phyloP scores from a whole-genome alignment of 2,797 vertebrate species.

The Thaleichthys pacificus region DNA sequence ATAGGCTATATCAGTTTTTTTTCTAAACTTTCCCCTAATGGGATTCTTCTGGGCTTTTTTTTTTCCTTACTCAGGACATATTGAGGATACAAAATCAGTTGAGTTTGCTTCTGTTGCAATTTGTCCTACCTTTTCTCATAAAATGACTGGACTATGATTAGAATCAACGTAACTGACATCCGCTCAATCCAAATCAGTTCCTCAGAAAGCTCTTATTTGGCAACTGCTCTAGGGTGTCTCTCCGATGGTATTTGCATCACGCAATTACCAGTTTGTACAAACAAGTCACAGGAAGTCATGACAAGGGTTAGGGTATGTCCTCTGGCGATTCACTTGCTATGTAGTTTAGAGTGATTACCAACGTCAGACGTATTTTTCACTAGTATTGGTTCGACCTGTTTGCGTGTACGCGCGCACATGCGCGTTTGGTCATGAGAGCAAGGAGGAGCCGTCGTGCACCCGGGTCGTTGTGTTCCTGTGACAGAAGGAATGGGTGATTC shows the following conservation, averaged over 20 bases:
- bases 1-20: no score
- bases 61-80: no score
- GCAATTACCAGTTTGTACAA: conserved; percentile 24
- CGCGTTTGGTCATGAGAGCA: conserved; percentile 14
- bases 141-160: no score
- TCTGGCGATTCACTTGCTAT: conserved; percentile 32
- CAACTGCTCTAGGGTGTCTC: not conserved
- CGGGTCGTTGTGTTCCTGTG: not conserved
- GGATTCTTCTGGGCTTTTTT: no score
- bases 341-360: conserved; percentile 35
- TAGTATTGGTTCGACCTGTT: not conserved
- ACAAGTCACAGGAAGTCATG: conserved; percentile 18
- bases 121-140: no score
- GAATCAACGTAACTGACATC: not conserved
- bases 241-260: not conserved
- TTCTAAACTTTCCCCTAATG: no score
- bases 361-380: not conserved
- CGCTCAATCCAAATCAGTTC: not conserved
- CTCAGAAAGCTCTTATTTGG: conserved; percentile 1
- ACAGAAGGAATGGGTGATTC: conserved; percentile 41
- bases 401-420: conserved; percentile 24
- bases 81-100: no score
- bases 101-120: no score
- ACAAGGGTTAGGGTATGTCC: conserved; percentile 45
- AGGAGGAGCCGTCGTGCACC: not conserved